Evolutionary conservation across 2,797 vertebrate genomes (phyloP), one percentile per base, ranked within the genome.

Genomic region (Chaetophractus vellerosus): DNA sequence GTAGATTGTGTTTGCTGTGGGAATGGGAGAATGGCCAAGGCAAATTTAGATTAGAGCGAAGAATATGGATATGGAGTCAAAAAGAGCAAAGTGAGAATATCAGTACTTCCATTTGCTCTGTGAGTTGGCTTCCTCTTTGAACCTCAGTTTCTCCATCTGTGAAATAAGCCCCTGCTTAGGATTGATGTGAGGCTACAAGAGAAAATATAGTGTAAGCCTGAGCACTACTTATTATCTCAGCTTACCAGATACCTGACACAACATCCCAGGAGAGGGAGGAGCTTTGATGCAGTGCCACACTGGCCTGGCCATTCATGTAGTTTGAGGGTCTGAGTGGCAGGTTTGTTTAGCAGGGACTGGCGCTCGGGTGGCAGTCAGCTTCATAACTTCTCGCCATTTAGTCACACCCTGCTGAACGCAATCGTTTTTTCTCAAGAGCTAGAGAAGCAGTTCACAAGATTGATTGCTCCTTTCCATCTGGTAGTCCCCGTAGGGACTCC

Each of bases 401-500:
- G 75, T 91, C 88, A 90, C 66, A 85, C 55, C 57, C 50, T 50
- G 8, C 84, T 71, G 41, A 57, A 88, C 33, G 88, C 69, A 87
- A 55, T 97, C 84, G 79, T 91, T 96, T 85, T 94, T 96, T 96
- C 96, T 95, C 82, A 90, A 57, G 10, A 18, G 4, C 18, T 63
- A 88, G 63, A 64, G 86, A 91, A 82, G 1, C 61, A 71, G 41
- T 21, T 94, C 72, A 87, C 69, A 90, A 48, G 2, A 94, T 28
- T 2, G n/a, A 94, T 71, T 2, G 5, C 45, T 75, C 64, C 91
- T 90, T 75, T 26, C 14, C 68, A 36, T 4, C 31, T 3, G 24
- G 2, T 3, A 0, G 18, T 45, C 91, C 38, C 48, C 18, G 0
- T 0, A 10, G 64, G 50, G 31, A 28, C 28, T 59, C 72, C 41